These are phyloP conservation scores for Zophobas morio DNA, from an alignment of 1,140 invertebrate genomes.

Conservation along the genomic window DNA sequence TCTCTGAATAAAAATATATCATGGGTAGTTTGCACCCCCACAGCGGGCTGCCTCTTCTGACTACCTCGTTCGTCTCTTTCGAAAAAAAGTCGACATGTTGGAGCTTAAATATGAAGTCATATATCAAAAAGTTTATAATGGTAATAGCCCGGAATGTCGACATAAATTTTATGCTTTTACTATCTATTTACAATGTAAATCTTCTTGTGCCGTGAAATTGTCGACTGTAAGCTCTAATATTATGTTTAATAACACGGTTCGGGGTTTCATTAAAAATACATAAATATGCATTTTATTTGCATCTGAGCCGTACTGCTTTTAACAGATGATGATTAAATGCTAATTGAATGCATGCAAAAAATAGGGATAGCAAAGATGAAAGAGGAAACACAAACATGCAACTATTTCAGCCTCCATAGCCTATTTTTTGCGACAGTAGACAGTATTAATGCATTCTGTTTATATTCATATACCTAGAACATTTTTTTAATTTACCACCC, in stretches of 20 bases:
- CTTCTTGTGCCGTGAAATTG: constrained; percentile 35
- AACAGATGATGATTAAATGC: background rate
- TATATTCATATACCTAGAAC: too few species aligned
- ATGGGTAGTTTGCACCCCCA: constrained; percentile 23
- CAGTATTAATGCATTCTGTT: too few species aligned
- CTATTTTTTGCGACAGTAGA: too few species aligned
- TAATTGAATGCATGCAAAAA: too few species aligned
- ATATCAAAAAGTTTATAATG: constrained; percentile 50
- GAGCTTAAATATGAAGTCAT: constrained; percentile 48
- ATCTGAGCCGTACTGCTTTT: background rate
- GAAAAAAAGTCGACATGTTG: constrained; percentile 44
- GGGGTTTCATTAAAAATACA: constrained; percentile 27
- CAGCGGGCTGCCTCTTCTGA: background rate
- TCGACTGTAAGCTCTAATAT: constrained; percentile 34
- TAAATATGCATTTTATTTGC: constrained; percentile 23
- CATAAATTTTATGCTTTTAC: constrained; percentile 44
- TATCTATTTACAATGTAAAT: constrained; percentile 43
- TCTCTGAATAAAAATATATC: constrained; percentile 13
- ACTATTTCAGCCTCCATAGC: too few species aligned
- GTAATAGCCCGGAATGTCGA: constrained; percentile 42
- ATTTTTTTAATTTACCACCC: too few species aligned
- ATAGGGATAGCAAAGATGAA: too few species aligned
- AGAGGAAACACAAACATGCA: too few species aligned
- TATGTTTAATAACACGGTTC: constrained; percentile 21
- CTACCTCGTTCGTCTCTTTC: constrained; percentile 23